Base-by-base conservation (phyloP, 2,888 invertebrate species). In the Odontocolon sp. region DNA sequence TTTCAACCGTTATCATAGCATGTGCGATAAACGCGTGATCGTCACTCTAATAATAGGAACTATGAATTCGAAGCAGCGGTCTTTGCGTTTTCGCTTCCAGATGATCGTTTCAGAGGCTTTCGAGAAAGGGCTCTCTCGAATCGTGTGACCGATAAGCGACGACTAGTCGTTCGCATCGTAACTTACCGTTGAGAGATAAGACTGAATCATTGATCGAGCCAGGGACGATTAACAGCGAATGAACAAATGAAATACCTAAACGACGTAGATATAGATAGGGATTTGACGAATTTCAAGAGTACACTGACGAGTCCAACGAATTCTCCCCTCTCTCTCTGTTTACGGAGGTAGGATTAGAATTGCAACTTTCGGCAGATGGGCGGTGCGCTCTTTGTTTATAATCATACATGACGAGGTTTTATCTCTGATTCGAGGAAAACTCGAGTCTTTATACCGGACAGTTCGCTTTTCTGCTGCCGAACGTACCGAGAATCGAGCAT, bases 91-190 rank as follows among this genome's bases (percentile, higher is more conserved):
- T 54, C 38, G 9, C 38, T 36, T 16, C n/a, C n/a, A n/a, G n/a
- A n/a, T n/a, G 21, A 3, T 61, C 45, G 36, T 50, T 50, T n/a
- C n/a, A n/a, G 16, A 31, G 42, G 42, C 50, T 42, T 63, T 57
- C 47, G 16, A 56, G 54, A 63, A 71, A 31, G 42, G 31, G 18
- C 68, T n/a, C n/a, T n/a, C 26, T 69, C 71, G 59, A 69, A 77
- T 52, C 73, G 73, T 40, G 52, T 70, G 68, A 77, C 64, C 78
- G 78, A 81, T 81, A 78, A 80, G 57, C 74, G 61, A 50, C 31
- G 50, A 42, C 66, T 52, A n/a, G n/a, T n/a, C n/a, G n/a, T n/a
- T 38, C 56, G 42, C 38, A 70, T 54, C 42, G 70, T 80, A 80
- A 74, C 79, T 74, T 69, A 52, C 69, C 74, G 45, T 69, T 67